Evolutionary conservation across 1,140 invertebrate genomes (phyloP).

Genomic region (Apis dorsata): DNA sequence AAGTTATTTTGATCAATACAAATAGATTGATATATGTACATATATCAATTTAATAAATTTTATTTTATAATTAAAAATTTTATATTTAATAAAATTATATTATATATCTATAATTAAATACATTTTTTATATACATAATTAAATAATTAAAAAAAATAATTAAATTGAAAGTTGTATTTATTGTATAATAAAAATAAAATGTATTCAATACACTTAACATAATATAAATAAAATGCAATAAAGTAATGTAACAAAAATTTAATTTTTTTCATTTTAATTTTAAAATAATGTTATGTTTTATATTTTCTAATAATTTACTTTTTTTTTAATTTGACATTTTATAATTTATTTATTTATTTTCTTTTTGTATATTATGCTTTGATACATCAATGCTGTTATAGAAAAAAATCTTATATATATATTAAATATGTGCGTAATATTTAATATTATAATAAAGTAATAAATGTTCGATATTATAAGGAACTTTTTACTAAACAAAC

Average conservation of each 20-base stretch:
- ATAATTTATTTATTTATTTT: neutral
- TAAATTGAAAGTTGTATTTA: neutral
- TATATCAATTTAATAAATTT: neutral
- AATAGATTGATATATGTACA: neutral
- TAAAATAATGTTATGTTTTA: neutral
- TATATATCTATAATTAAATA: too few relatives aligned
- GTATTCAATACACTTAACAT: neutral
- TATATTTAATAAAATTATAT: too few relatives aligned
- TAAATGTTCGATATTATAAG: neutral
- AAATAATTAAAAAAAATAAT: too few relatives aligned
- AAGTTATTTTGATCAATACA: neutral
- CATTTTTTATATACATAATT: too few relatives aligned
- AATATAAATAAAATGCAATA: too few relatives aligned
- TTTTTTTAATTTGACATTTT: neutral
- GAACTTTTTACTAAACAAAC: conserved; percentile 12
- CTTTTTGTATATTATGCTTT: neutral
- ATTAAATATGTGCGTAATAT: neutral
- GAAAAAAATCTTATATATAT: neutral
- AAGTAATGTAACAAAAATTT: neutral
- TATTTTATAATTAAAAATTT: neutral
- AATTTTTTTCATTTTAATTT: neutral
- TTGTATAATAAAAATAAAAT: neutral
- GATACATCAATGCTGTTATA: neutral
- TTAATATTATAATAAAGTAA: neutral
- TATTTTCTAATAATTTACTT: neutral